phyloP scores from a whole-genome alignment of 2,113 vertebrate genomes.

The Dromiciops gliroides region DNA sequence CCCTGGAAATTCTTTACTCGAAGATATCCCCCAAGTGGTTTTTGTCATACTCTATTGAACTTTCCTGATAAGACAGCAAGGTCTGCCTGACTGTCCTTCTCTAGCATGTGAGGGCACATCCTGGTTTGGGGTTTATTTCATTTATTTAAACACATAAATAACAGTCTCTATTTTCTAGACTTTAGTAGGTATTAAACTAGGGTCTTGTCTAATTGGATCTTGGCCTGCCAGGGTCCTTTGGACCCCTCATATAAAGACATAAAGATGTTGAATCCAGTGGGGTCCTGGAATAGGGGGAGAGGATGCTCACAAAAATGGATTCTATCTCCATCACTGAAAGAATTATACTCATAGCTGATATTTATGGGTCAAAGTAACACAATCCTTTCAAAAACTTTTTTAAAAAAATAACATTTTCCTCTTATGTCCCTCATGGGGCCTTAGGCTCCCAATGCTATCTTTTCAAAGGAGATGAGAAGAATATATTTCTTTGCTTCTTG shows the following conservation, averaged over 20 bases:
- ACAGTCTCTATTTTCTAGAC: background rate
- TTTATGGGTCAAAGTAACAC: conserved; percentile 52
- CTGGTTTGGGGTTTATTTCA: background rate
- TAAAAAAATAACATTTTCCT: conserved; percentile 34
- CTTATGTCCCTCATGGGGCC: background rate
- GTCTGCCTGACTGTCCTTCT: conserved; percentile 24
- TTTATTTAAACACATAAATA: conserved; percentile 1
- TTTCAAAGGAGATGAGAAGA: conserved; percentile 15
- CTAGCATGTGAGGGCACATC: background rate
- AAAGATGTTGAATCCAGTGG: background rate
- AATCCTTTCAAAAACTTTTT: background rate
- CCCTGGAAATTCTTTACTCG: no score
- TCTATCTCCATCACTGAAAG: background rate
- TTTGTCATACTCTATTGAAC: conserved; percentile 27
- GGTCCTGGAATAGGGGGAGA: conserved; percentile 37
- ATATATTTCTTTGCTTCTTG: background rate
- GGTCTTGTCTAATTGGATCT: conserved; percentile 14
- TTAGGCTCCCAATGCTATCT: conserved; percentile 25
- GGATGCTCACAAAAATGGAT: background rate
- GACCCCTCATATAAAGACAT: background rate
- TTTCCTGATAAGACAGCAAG: background rate
- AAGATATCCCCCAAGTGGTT: conserved; percentile 44
- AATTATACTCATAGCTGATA: conserved; percentile 26
- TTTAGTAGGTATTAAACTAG: background rate
- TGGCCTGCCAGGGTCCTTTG: conserved; percentile 39